Evolutionary conservation across 1,140 invertebrate genomes (phyloP), one percentile per base, ranked within the genome.

Genomic region (Neotoxoptera formosana): DNA sequence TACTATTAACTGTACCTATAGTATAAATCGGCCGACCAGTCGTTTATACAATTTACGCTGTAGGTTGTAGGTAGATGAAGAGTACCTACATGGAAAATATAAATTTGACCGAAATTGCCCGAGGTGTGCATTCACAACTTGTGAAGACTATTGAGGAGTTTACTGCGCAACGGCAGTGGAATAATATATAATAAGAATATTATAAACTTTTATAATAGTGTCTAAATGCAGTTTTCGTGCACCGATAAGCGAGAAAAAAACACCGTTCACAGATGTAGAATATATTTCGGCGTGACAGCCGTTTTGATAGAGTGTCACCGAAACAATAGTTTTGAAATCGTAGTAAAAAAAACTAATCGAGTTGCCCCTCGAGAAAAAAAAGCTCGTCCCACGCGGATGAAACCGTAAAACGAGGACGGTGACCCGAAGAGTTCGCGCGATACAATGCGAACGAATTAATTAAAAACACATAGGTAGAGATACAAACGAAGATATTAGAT

Each of bases 391-490:
- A 45, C 89, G 30, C 53, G 36, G 53, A 67, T 1, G 14, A 90
- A 47, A 67, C 41, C 17, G 60, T 30, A 90, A 47, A 90, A 67
- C 36, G 36, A 90, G 89, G 89, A 60, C 56, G 53, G 89, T 67
- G 53, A 90, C 51, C 88, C 88, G 36, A 30, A 60, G 34, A 67
- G 53, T 90, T 45, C 23, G 53, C 36, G 53, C 25, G 14, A 48
- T 88, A 51, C 88, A 90, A 90, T 56, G 34, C 53, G 88, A 90
- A 90, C 48, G n/a, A 89, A 89, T 89, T 90, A 90, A 90, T 90
- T 60, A 60, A 56, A 88, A 87, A 41, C 20, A 83, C 8, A 83
- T 17, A n/a, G 11, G 60, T 14, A n/a, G 25, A 23, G 21, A 17
- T 76, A 34, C n/a, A 76, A 41, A 4, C 41, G 41, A 41, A 76